Evolutionary conservation across 2,797 vertebrate genomes (phyloP), one percentile per base, ranked within the genome.

Genomic region (Hapalemur alaotrensis): DNA sequence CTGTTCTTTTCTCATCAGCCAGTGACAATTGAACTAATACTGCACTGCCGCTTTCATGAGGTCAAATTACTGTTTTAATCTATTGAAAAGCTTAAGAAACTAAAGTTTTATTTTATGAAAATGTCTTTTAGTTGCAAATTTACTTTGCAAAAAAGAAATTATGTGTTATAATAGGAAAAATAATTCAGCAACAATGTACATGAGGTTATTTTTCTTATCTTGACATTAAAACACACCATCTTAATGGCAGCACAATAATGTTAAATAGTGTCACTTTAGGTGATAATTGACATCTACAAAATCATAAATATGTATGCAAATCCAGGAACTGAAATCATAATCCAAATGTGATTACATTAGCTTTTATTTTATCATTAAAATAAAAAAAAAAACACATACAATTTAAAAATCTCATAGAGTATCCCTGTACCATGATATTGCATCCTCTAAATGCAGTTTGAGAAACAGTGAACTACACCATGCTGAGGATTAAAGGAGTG

Each of bases 21-120:
- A 82, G 41, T 54, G 17, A 91, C 30, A 91, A 54, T 4, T 72
- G 54, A 89, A 78, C 30, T 83, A 83, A 13, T 22, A 70, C 7
- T 61, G 5, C 10, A 50, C 15, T 61, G 22, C 69, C 50, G 57
- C 59, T 80, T 78, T 75, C 20, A 63, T 41, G 48, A 90, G 2
- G 23, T 86, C 82, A 96, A 91, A 91, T 72, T 41, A 94, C 87
- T 72, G 30, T 65, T 83, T 82, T 78, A 80, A 91, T 72, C 32
- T 88, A 63, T 13, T 89, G n/a, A 91, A 83, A 89, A 95, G 81
- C 41, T 54, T 38, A 52, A 89, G 54, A 90, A 94, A 65, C n/a
- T 72, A 81, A 57, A 52, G 41, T 13, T 41, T 92, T 72, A 79
- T 82, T 75, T 70, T 15, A 35, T 59, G 2, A 52, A 85, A 96